Evolutionary conservation across 2,888 invertebrate genomes (phyloP), one percentile per base, ranked within the genome.

Genomic region (Alsophila aescularia): DNA sequence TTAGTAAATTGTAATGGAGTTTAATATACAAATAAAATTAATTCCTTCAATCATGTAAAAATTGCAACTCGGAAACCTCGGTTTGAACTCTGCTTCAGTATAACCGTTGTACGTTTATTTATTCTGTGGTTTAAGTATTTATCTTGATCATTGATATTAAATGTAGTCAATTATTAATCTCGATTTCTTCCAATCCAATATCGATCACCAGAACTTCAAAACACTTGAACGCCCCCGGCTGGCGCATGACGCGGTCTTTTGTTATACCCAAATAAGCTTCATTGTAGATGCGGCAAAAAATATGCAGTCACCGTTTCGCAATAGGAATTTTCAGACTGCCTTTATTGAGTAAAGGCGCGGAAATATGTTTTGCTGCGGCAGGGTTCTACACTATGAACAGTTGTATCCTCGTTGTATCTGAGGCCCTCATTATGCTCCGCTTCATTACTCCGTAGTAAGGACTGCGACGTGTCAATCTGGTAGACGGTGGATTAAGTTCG

Each of bases 401-500:
- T 36, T 45, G 35, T 36, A 77, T 77, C 79, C 66, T 81, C 76
- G 79, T 83, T 81, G 76, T 75, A 72, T 48, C 48, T 43, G 48
- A 12, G 61, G 49, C 48, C 70, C 75, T 82, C 83, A 81, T 82
- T 81, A 82, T 69, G 65, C 59, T 52, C 49, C 64, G 68, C 70
- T 76, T 73, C 70, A 70, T 75, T 75, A 73, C 68, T 63, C 63
- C 62, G 45, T 47, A 48, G 52, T 63, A 65, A 62, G 50, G 66
- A 69, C 68, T 57, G 50, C 70, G 70, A 81, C 81, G 81, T 82
- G 82, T 77, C 81, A 80, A 78, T 78, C 72, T 74, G 49, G 55
- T 14, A 36, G 53, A 48, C 47, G 47, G 51, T 44, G 59, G 53
- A 60, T 64, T 60, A 60, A 50, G 51, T 58, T 48, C 42, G 42